These are phyloP conservation scores for Eupithecia abbreviata DNA, from an alignment of 2,888 invertebrate species.

Conservation along the genomic window DNA sequence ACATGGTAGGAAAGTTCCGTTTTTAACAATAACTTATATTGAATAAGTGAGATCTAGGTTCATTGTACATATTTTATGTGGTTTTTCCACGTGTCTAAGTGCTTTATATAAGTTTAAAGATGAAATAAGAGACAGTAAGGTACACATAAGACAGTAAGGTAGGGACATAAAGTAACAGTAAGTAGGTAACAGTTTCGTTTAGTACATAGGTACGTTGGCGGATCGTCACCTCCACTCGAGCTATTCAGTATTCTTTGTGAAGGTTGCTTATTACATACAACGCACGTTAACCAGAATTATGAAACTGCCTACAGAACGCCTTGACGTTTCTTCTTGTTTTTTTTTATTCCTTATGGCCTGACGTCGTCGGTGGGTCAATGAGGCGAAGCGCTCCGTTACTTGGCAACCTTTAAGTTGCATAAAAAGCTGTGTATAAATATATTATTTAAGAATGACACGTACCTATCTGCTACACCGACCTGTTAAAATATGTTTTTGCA, in stretches of 20 bases:
- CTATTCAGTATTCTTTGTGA: neutral
- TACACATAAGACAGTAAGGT: too few relatives aligned
- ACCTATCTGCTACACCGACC: too few relatives aligned
- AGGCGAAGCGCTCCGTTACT: neutral
- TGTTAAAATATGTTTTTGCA: too few relatives aligned
- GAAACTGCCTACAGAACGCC: neutral
- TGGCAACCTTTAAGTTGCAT: neutral
- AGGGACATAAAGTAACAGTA: too few relatives aligned
- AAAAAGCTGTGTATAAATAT: neutral
- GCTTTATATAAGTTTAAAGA: too few relatives aligned
- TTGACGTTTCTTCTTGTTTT: neutral
- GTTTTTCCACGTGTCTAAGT: too few relatives aligned
- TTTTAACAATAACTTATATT: neutral
- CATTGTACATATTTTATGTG: too few relatives aligned
- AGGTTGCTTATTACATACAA: neutral
- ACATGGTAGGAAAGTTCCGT: conserved; percentile 1
- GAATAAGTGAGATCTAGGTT: too few relatives aligned
- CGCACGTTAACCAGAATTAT: neutral
- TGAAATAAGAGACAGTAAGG: too few relatives aligned
- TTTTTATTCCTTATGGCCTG: neutral
- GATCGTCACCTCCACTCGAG: neutral
- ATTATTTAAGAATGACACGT: too few relatives aligned
- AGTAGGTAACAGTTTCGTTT: too few relatives aligned
- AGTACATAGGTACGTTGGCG: too few relatives aligned
- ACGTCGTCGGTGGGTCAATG: neutral